A percentile compares a stretch with the other conserved stretches of the same genome.
These are phyloP conservation scores for Lepus timidus DNA, from an alignment of 2,113 vertebrate genomes.

Conservation along the genomic window DNA sequence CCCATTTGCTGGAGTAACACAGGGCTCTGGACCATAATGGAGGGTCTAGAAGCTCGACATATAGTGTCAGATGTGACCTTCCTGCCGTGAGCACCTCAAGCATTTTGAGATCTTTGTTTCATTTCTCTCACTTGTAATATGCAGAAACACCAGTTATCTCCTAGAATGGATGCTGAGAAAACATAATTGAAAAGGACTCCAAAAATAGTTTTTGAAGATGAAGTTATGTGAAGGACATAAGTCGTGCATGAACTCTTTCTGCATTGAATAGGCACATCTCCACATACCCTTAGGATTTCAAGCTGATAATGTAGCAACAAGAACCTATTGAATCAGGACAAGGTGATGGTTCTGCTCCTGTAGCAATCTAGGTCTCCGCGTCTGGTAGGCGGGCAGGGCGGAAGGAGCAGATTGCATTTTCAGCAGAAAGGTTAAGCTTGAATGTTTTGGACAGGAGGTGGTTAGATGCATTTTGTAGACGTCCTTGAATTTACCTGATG, in stretches of 20 bases:
- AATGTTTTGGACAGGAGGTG: slow-evolving; percentile 79
- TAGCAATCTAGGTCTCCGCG: slow-evolving; percentile 82
- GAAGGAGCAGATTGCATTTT: slow-evolving; percentile 81
- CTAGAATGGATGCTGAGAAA: slow-evolving; percentile 17
- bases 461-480: slow-evolving; percentile 73
- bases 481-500: slow-evolving; percentile 82
- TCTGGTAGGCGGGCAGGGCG: slow-evolving; percentile 66
- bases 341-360: slow-evolving; percentile 76
- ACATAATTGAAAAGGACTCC: slow-evolving; percentile 41
- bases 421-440: slow-evolving; percentile 78
- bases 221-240: slow-evolving; percentile 72
- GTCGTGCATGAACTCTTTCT: slow-evolving; percentile 17
- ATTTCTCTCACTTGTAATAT: slow-evolving; percentile 37
- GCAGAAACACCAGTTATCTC: slow-evolving; percentile 21
- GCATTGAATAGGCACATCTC: slow-evolving; percentile 71
- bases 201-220: slow-evolving; percentile 64
- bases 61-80: not conserved
- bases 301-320: slow-evolving; percentile 70
- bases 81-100: not conserved
- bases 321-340: slow-evolving; percentile 75
- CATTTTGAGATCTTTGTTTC: slow-evolving; percentile 9
- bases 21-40: not conserved
- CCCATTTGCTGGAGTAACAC: not conserved
- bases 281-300: slow-evolving; percentile 76
- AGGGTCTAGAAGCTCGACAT: not conserved